Base-by-base conservation (phyloP, 1,140 invertebrate species). In the Mycetomoellerius zeteki region DNA sequence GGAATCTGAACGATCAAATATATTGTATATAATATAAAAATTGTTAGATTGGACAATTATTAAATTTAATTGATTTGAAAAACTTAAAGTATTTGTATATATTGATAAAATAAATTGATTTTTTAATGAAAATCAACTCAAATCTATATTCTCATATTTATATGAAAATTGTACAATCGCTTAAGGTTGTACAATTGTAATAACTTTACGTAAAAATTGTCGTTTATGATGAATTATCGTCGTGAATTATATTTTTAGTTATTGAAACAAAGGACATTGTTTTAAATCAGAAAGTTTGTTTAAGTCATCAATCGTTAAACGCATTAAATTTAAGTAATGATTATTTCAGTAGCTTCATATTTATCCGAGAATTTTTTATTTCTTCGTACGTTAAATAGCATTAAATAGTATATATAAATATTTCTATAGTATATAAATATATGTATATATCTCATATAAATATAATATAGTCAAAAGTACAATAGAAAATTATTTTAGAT, bases 81-180 rank as follows among this genome's bases (percentile, higher is more conserved):
- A 72, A n/a, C 14, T 47, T 21, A 14, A 52, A 78, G 16, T 43
- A 50, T 84, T 75, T 84, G 21, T 75, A 75, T 50, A 60, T 14
- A 47, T 75, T 84, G 7, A 21, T 73, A 58, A 16, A 80, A 80
- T 69, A 56, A 80, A 80, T 54, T 14, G 4, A 12, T 43, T 27
- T 27, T 33, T 77, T 37, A 10, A 65, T 19, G 43, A 52, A 54
- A 76, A 30, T 50, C 3, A 30, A 64, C 2, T 37, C 4, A 19
- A 72, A 27, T 67, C 0, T 43, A 21, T 14, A n/a, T 64, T 30
- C 10, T 19, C 0, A 64, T 64, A n/a, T 65, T 33, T 37, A 65
- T 4, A 37, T 21, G 4, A 1, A 64, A 64, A 3, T 21, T 65
- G 19, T 37, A 37, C 8, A 37, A 21, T 12, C 0, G 7, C 33